Evolutionary conservation across 64 coral and sea anemone genomes (phyloP).

Genomic region (Porites lutea): DNA sequence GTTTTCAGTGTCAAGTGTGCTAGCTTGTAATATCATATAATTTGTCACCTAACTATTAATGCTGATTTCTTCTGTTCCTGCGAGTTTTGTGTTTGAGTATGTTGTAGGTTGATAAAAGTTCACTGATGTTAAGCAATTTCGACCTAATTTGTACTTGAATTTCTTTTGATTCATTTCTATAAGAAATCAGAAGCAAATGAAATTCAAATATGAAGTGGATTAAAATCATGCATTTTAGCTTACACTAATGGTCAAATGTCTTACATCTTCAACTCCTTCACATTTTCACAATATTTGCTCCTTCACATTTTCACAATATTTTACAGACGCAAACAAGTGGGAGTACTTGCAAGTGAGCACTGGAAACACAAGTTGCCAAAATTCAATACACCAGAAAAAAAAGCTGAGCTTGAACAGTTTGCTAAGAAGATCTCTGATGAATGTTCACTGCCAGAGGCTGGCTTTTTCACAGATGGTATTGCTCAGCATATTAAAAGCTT

Average conservation of each 20-base stretch:
- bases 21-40: too few species aligned
- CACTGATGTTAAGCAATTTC: too few species aligned
- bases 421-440: conserved; percentile 15
- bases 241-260: not conserved
- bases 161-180: too few species aligned
- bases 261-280: conserved; percentile 16
- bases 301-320: not conserved
- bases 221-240: not conserved
- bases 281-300: not conserved
- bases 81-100: too few species aligned
- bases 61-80: too few species aligned
- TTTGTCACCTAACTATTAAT: too few species aligned
- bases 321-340: conserved; percentile 47
- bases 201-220: too few species aligned
- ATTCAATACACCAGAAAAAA: conserved; percentile 30
- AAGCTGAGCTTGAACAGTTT: conserved; percentile 31
- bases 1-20: too few species aligned
- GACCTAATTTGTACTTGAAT: too few species aligned
- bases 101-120: too few species aligned
- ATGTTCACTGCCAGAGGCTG: conserved; percentile 25
- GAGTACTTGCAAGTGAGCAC: conserved; percentile 19
- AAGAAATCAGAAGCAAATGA: too few species aligned
- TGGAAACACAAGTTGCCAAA: conserved; percentile 38
- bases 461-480: conserved; percentile 44
- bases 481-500: conserved; percentile 33